A percentile compares a stretch with the other conserved stretches of the same genome.
Evolutionary conservation across 2,797 vertebrate genomes (phyloP).

Genomic region (Galago senegalensis): DNA sequence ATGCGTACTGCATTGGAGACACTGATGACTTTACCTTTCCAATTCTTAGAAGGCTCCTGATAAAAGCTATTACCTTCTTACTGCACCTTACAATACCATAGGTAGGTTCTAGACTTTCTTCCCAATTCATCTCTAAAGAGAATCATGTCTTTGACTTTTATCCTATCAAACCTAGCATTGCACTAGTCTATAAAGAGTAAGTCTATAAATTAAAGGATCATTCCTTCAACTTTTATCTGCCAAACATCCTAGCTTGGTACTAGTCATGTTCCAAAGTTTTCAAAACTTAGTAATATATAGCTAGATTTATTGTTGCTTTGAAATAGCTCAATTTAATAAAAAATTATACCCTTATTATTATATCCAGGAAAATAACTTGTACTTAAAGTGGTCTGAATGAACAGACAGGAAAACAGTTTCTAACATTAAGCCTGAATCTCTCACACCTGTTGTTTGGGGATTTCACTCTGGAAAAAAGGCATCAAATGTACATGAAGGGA

Average conservation of each 20-base stretch:
- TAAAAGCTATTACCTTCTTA: neutral
- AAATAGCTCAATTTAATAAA: neutral
- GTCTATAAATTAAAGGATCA: neutral
- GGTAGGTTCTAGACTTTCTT: neutral
- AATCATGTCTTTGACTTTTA: neutral
- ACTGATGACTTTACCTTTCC: neutral
- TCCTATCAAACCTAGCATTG: too few relatives aligned
- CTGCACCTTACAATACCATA: neutral
- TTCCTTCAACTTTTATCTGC: neutral
- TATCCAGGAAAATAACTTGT: neutral
- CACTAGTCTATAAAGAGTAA: too few relatives aligned
- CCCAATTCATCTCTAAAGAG: neutral
- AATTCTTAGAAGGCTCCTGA: neutral
- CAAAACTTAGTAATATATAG: neutral
- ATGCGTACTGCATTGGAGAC: neutral
- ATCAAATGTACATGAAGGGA: neutral
- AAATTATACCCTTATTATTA: neutral
- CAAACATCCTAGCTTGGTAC: neutral
- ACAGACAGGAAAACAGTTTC: neutral
- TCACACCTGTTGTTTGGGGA: neutral
- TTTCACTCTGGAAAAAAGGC: neutral
- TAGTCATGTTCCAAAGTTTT: neutral
- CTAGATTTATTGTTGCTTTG: conserved; percentile 1
- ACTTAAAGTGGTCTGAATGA: neutral
- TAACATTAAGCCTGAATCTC: neutral